These are phyloP conservation scores for Sinocyclocheilus anophthalmus DNA, from an alignment of 2,113 vertebrate species.

Conservation along the genomic window DNA sequence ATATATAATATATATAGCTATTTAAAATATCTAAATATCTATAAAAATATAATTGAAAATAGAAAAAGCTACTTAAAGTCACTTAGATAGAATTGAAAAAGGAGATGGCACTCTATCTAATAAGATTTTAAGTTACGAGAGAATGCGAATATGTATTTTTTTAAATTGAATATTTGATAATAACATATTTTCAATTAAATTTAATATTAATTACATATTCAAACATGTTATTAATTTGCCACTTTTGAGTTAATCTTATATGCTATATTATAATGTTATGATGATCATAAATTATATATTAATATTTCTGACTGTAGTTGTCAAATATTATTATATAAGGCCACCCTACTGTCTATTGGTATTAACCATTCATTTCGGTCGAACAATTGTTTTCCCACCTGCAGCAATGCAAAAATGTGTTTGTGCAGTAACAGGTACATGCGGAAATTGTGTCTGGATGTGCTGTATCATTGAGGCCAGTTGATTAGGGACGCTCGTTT, in stretches of 20 bases:
- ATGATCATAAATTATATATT: background rate
- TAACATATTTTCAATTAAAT: too few relatives aligned
- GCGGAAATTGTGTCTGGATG: conserved; percentile 63
- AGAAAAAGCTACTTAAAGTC: background rate
- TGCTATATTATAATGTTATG: background rate
- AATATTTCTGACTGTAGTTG: background rate
- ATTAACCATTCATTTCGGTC: background rate
- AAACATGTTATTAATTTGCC: background rate
- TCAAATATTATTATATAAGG: too few relatives aligned
- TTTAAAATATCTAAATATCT: too few relatives aligned
- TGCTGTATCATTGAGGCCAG: conserved; percentile 66
- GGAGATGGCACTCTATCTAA: too few relatives aligned
- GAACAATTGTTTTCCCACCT: background rate
- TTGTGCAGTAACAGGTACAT: conserved; percentile 74
- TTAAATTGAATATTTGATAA: background rate
- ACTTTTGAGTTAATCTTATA: background rate
- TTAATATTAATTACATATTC: too few relatives aligned
- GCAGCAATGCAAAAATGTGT: conserved; percentile 41
- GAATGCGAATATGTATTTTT: background rate
- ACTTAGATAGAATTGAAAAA: background rate
- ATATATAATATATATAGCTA: background rate
- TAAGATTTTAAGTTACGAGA: background rate
- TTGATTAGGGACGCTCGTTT: conserved; percentile 72
- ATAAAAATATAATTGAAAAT: too few relatives aligned
- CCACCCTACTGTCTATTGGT: background rate